These are phyloP conservation scores for Drosophila setifemur DNA, from an alignment of 1,140 invertebrate genomes.

Conservation along the genomic window DNA sequence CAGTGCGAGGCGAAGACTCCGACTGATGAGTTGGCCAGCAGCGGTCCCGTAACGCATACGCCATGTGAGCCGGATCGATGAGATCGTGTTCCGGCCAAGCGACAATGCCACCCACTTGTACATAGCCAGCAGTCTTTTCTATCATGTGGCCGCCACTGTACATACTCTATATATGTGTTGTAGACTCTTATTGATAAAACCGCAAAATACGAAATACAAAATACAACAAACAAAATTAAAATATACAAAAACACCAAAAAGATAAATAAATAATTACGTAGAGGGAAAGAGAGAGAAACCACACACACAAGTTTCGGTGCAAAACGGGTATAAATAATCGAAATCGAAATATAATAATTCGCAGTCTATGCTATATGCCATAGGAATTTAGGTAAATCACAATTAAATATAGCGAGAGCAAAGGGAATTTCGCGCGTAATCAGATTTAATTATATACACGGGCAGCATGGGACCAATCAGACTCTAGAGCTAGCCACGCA, in stretches of 20 bases:
- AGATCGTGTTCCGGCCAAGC: constrained; percentile 52
- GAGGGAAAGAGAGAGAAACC: constrained; percentile 4
- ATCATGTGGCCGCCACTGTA: constrained; percentile 37
- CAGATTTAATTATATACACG: constrained; percentile 67
- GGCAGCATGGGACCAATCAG: constrained; percentile 72
- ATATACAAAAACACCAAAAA: constrained; percentile 8
- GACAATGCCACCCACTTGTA: constrained; percentile 54
- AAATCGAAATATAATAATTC: constrained; percentile 55
- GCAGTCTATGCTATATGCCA: constrained; percentile 29
- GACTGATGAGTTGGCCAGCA: not conserved
- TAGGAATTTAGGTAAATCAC: constrained; percentile 70
- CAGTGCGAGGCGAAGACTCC: constrained; percentile 10
- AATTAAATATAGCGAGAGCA: constrained; percentile 52
- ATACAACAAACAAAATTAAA: constrained; percentile 3
- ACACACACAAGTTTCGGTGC: constrained; percentile 79
- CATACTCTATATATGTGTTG: constrained; percentile 31
- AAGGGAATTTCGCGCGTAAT: constrained; percentile 45
- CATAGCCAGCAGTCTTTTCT: constrained; percentile 57
- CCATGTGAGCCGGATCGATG: constrained; percentile 62
- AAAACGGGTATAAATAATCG: constrained; percentile 79
- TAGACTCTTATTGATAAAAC: constrained; percentile 46
- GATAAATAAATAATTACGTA: constrained; percentile 12
- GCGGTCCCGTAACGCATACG: constrained; percentile 34
- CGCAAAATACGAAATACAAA: constrained; percentile 4
- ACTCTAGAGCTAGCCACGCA: constrained; percentile 42